Evolutionary conservation across 37 sponge, comb jelly and placozoan species (phyloP), one percentile per base, ranked within the genome.

Genomic region (Beroe forskalii): DNA sequence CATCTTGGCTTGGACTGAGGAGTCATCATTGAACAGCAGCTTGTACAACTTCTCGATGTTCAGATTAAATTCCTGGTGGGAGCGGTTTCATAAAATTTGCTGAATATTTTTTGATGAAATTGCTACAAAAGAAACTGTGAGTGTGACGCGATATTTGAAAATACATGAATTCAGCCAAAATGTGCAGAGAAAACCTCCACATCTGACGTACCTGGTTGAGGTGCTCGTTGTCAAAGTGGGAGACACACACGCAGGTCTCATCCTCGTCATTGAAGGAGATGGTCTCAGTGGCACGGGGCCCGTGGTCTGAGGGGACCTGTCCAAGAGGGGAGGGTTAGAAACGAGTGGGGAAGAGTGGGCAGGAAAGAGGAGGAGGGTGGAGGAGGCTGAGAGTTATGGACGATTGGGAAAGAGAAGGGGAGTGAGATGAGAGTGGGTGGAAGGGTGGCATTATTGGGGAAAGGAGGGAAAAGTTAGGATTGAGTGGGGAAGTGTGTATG

Each of bases 241-340:
- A 80, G 30, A 80, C 86, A 80, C 86, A 80, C n/a, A 37, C 86
- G 30, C 86, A 80, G 25, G 86, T 80, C 24, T 80, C 86, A 43
- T 80, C 86, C 30, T 80, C 86, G 1, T 43, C 86, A 24, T 80
- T 80, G 40, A 80, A 80, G 2, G 86, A 80, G 28, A 44, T 44
- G 0, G 86, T 42, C 48, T 80, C 86, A 22, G 55, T 41, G 48
- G 86, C 44, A 4, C 86, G 44, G 9, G 44, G 86, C 17, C 55
- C 86, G 30, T 80, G 86, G n/a, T 80, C 86, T n/a, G 86, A 80
- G 3, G 86, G 86, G 17, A 80, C 86, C 86, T 80, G 86, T n/a
- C n/a, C n/a, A n/a, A n/a, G n/a, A n/a, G n/a, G n/a, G n/a, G n/a
- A n/a, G n/a, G 60, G 17, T 9, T 20, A 17, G 17, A 17, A 55